Conservation (phyloP, 2,113 vertebrate species). For the Procapra przewalskii region DNA sequence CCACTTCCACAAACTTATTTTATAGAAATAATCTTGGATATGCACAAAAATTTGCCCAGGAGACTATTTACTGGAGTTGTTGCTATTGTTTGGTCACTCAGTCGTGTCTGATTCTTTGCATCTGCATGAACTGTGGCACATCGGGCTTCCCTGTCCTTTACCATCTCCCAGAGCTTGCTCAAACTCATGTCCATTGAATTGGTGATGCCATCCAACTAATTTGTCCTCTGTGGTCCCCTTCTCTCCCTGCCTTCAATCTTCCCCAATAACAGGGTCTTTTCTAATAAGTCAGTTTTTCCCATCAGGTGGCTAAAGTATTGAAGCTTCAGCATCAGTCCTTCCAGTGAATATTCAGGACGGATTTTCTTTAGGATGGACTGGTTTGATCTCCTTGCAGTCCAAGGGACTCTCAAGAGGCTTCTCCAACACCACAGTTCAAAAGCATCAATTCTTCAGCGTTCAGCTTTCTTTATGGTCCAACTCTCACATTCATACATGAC, state of each 20-base stretch:
- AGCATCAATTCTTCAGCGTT: not conserved
- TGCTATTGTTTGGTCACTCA: not conserved
- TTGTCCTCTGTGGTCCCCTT: not conserved
- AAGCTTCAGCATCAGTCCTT: not conserved
- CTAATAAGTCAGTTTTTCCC: not conserved
- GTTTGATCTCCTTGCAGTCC: not conserved
- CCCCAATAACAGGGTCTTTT: not conserved
- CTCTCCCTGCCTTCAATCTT: not conserved
- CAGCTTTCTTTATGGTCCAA: not conserved
- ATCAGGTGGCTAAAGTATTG: not conserved
- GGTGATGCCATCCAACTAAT: not conserved
- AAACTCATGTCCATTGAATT: not conserved
- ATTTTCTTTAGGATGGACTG: not conserved
- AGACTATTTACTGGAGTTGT: not conserved
- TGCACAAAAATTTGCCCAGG: not conserved
- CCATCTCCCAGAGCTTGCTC: not conserved
- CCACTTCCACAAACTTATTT: not conserved
- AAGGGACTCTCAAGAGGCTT: not conserved
- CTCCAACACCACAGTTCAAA: not conserved
- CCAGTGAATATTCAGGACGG: not conserved
- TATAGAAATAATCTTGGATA: not conserved
- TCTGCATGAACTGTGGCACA: not conserved
- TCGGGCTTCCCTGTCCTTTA: not conserved
- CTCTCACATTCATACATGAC: not conserved
- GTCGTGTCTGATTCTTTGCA: not conserved